Percentiles rank a stretch among this genome's conserved stretches.
Conservation (phyloP, 2,888 invertebrate species). For the Campoplex capitator region DNA sequence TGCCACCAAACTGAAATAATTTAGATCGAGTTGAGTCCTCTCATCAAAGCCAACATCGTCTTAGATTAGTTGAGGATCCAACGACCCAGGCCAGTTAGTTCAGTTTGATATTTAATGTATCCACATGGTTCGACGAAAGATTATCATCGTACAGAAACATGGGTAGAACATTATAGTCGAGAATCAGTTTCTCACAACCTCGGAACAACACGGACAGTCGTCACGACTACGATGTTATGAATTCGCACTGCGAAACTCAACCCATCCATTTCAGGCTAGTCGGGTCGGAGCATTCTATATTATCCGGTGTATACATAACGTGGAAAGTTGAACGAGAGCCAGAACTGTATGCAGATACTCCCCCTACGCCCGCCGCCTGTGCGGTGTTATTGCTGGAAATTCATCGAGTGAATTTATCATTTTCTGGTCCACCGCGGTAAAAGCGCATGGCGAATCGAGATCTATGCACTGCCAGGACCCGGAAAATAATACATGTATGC, state of each 20-base stretch:
- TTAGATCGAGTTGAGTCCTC: too few species aligned
- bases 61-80: background rate
- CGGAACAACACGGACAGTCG: conserved; percentile 16
- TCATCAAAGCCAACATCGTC: background rate
- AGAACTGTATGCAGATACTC: conserved; percentile 52
- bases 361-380: background rate
- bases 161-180: conserved; percentile 14
- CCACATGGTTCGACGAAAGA: background rate
- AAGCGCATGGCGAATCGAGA: conserved; percentile 58
- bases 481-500: conserved; percentile 32
- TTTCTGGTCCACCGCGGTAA: conserved; percentile 63
- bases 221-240: conserved; percentile 35
- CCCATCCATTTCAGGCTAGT: conserved; percentile 29
- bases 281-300: conserved; percentile 38
- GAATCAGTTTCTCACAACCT: conserved; percentile 35
- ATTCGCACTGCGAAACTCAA: conserved; percentile 46
- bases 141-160: background rate
- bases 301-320: conserved; percentile 45
- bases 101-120: background rate
- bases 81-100: background rate
- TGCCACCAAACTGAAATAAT: background rate
- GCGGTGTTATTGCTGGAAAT: conserved; percentile 65
- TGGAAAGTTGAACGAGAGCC: conserved; percentile 65
- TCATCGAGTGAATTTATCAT: conserved; percentile 68
- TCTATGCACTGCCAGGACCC: conserved; percentile 40